Conservation (phyloP, 2,113 vertebrate species). For the Cichladusa arquata region DNA sequence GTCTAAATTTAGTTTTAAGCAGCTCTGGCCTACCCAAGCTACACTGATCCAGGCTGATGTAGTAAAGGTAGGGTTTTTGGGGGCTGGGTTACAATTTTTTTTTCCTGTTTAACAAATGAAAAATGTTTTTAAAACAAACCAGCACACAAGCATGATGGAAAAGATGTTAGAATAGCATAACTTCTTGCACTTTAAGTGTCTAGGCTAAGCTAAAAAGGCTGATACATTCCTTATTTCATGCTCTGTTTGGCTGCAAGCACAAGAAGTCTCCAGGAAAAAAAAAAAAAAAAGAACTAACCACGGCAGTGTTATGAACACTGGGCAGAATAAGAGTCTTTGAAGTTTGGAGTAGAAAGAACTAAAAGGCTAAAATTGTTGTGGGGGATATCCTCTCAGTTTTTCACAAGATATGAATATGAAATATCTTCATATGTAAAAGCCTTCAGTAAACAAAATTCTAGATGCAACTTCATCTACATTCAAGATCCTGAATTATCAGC, state of each 20-base stretch:
- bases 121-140: background rate
- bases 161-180: background rate
- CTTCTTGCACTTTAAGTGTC: background rate
- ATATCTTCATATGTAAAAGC: background rate
- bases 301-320: background rate
- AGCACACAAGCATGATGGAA: background rate
- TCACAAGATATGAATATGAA: background rate
- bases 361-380: background rate
- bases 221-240: background rate
- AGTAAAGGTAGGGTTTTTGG: background rate
- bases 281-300: background rate
- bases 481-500: background rate
- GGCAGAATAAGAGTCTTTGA: background rate
- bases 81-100: background rate
- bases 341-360: background rate
- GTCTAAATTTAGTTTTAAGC: background rate
- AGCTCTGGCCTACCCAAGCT: background rate
- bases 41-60: background rate
- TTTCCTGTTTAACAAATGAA: background rate
- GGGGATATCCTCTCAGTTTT: background rate
- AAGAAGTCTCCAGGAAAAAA: background rate
- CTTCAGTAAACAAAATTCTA: background rate
- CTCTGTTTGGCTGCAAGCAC: background rate
- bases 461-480: background rate
- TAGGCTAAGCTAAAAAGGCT: background rate